Conservation (phyloP, 2,113 vertebrate species). For the Atractosteus spatula region DNA sequence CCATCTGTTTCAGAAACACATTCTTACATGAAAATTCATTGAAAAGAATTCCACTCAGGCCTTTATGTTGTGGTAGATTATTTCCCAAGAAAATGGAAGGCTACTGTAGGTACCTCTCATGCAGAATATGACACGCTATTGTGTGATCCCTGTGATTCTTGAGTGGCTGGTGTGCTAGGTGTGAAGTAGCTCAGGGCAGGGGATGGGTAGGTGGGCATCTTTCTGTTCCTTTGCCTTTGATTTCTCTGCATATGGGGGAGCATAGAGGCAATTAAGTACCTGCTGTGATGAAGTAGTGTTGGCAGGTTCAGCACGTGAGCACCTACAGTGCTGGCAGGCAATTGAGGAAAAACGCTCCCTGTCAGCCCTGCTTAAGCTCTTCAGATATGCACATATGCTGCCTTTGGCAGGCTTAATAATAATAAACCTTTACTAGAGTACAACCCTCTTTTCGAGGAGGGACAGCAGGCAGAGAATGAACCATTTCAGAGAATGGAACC, state of each 20-base stretch:
- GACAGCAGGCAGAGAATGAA: background rate
- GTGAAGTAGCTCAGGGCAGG: background rate
- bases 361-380: slow-evolving; percentile 25
- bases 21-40: no score
- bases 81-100: no score
- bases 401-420: slow-evolving; percentile 29
- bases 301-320: slow-evolving; percentile 2
- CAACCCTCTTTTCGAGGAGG: background rate
- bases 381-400: slow-evolving; percentile 35
- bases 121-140: no score
- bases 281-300: slow-evolving; percentile 2
- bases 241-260: background rate
- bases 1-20: no score
- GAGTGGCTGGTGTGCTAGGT: no score
- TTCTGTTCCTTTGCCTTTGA: background rate
- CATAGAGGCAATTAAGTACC: background rate
- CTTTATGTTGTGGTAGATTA: no score
- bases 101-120: no score
- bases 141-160: no score
- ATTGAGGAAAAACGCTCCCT: slow-evolving; percentile 25
- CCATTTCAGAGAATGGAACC: background rate
- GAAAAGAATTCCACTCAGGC: no score
- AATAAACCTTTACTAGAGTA: background rate
- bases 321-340: slow-evolving; percentile 9
- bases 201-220: background rate